phyloP scores from a whole-genome alignment of 1,140 invertebrate species.

The Musca domestica region DNA sequence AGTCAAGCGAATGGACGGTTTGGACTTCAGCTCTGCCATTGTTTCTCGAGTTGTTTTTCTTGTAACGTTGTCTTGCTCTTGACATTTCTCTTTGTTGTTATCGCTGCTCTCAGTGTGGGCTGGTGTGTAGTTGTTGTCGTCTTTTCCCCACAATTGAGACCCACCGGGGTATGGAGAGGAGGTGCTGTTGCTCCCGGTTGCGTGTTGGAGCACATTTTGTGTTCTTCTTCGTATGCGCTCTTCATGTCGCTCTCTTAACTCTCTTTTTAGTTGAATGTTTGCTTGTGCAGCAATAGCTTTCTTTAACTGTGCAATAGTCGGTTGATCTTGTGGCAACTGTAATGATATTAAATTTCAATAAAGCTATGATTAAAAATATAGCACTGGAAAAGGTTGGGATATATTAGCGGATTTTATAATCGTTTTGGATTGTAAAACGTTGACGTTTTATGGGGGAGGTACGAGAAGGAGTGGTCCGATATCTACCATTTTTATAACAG shows the following conservation, averaged over 20 bases:
- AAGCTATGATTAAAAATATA: not conserved
- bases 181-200: slow-evolving; percentile 4
- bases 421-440: too few relatives aligned
- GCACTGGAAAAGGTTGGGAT: slow-evolving; percentile 12
- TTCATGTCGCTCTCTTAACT: slow-evolving; percentile 35
- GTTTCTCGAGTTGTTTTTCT: slow-evolving; percentile 4
- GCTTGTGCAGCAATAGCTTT: slow-evolving; percentile 43
- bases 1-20: slow-evolving; percentile 23
- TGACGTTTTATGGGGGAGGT: too few relatives aligned
- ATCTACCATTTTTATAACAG: too few relatives aligned
- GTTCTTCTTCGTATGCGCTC: slow-evolving; percentile 26
- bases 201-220: not conserved
- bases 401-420: too few relatives aligned
- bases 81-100: slow-evolving; percentile 12
- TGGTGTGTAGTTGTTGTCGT: not conserved
- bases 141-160: not conserved
- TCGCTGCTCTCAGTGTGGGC: not conserved
- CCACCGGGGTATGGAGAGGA: slow-evolving; percentile 28
- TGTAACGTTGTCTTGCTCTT: slow-evolving; percentile 29
- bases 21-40: not conserved
- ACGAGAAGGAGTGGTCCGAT: too few relatives aligned
- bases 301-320: slow-evolving; percentile 46
- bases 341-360: too few relatives aligned
- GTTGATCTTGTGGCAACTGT: slow-evolving; percentile 41
- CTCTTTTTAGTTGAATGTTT: slow-evolving; percentile 39